Conservation (phyloP, 1,140 invertebrate genomes). For the Eumeta japonica region DNA sequence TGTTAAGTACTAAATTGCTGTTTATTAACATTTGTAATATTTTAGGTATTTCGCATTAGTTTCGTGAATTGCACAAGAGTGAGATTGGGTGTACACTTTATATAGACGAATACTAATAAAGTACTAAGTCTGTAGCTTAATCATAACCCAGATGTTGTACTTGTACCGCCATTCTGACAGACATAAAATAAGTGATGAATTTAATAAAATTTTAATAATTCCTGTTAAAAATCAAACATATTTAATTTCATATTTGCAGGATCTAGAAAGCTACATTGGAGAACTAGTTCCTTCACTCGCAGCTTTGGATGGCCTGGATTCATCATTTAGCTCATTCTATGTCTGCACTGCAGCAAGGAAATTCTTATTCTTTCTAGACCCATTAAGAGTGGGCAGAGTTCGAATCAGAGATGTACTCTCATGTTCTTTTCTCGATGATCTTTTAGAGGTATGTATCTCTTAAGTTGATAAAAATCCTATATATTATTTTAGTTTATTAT, state of each 20-base stretch:
- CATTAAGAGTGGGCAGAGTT: slow-evolving; percentile 81
- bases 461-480: neutral
- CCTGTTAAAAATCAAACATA: too few species aligned
- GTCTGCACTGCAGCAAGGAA: slow-evolving; percentile 93
- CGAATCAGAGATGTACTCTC: slow-evolving; percentile 89
- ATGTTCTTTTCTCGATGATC: slow-evolving; percentile 88
- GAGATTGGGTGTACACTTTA: too few species aligned
- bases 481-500: neutral
- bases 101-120: too few species aligned
- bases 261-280: slow-evolving; percentile 92
- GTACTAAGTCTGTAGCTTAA: too few species aligned
- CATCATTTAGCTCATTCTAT: slow-evolving; percentile 94
- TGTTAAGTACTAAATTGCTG: too few species aligned
- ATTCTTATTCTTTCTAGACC: slow-evolving; percentile 95
- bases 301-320: slow-evolving; percentile 85
- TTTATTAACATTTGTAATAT: too few species aligned
- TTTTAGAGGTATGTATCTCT: slow-evolving; percentile 69
- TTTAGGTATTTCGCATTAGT: too few species aligned
- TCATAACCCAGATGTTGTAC: too few species aligned
- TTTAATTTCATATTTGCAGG: slow-evolving; percentile 61
- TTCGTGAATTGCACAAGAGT: too few species aligned
- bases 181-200: too few species aligned
- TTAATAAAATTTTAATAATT: neutral
- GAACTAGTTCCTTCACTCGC: slow-evolving; percentile 89
- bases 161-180: neutral